These are phyloP conservation scores for Lithobates sylvaticus DNA, from an alignment of 2,797 vertebrate genomes.

Conservation along the genomic window DNA sequence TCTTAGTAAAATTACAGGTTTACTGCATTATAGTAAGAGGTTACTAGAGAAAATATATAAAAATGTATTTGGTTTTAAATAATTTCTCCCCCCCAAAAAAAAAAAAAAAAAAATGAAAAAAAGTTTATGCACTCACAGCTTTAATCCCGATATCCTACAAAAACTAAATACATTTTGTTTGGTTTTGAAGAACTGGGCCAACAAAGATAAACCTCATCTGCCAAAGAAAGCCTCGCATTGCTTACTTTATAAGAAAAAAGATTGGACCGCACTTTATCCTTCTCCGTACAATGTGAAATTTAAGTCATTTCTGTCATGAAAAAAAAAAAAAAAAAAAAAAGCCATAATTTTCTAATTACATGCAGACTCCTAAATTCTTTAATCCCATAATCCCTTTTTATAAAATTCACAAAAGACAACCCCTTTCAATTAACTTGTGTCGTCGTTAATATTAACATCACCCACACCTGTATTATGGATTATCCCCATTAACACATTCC, in stretches of 20 bases:
- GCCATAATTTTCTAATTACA: constrained; percentile 7
- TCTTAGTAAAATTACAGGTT: too few species aligned
- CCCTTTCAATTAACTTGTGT: neutral
- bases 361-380: neutral
- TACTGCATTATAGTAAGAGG: too few species aligned
- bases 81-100: too few species aligned
- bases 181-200: constrained; percentile 18
- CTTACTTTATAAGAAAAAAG: constrained; percentile 15
- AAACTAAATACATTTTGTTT: constrained; percentile 36
- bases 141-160: neutral
- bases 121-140: neutral
- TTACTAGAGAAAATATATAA: too few species aligned
- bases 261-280: neutral
- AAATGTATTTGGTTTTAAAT: too few species aligned
- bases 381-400: neutral
- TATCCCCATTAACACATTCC: neutral
- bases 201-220: constrained; percentile 16
- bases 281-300: neutral
- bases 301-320: constrained; percentile 15
- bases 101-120: too few species aligned
- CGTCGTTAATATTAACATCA: neutral
- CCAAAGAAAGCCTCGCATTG: constrained; percentile 31
- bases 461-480: constrained; percentile 12
- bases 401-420: constrained; percentile 1
- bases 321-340: neutral